These are phyloP conservation scores for Hydrolagus colliei DNA, from an alignment of 2,797 vertebrate genomes.

Conservation along the genomic window DNA sequence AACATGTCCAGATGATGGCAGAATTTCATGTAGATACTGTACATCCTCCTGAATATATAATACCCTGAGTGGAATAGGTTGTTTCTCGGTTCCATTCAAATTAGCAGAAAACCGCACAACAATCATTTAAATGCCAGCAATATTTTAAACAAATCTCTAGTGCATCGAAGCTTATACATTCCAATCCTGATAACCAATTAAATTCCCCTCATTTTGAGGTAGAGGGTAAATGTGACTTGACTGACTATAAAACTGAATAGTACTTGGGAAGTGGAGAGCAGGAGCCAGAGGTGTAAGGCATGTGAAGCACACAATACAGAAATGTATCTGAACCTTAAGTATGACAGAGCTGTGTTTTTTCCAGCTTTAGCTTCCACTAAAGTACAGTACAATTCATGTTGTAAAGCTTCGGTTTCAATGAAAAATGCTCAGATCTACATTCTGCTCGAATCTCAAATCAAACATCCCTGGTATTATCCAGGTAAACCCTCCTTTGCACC, in stretches of 20 bases:
- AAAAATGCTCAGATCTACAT: too few species aligned
- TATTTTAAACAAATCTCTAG: background rate
- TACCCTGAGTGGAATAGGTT: background rate
- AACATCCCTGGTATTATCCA: too few species aligned
- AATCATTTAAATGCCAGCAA: background rate
- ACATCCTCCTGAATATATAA: background rate
- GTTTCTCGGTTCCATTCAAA: background rate
- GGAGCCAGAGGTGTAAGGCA: background rate
- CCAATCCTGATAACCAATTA: background rate
- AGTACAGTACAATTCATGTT: background rate
- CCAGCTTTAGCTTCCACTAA: background rate
- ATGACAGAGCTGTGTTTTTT: background rate
- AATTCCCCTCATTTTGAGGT: background rate
- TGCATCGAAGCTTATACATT: background rate
- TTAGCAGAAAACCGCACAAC: background rate
- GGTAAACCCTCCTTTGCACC: too few species aligned
- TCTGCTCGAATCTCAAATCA: too few species aligned
- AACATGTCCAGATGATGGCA: background rate
- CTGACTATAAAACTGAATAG: background rate
- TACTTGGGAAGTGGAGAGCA: background rate
- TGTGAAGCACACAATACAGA: background rate
- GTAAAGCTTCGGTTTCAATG: too few species aligned
- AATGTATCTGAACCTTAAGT: background rate
- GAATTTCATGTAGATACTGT: background rate
- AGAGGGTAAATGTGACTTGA: background rate